These are phyloP conservation scores for Mastacembelus armatus DNA, from an alignment of 2,797 vertebrate genomes.

Conservation along the genomic window DNA sequence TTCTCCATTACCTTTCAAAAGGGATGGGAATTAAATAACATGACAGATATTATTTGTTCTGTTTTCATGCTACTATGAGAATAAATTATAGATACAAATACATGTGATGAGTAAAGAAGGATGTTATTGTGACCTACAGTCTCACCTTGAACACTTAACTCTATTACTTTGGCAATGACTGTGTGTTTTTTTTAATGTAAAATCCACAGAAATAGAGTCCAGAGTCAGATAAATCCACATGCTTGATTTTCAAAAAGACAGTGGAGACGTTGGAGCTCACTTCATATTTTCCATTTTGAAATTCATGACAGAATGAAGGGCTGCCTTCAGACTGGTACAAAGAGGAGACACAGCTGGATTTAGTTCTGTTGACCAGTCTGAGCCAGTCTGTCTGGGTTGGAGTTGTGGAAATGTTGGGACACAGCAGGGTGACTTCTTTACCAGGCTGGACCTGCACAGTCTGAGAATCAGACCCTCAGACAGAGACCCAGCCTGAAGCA, in stretches of 20 bases:
- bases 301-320: no score
- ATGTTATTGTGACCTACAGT: accelerated
- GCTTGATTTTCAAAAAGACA: slow-evolving; percentile 34
- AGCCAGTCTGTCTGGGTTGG: no score
- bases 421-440: no score
- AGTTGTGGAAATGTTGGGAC: no score
- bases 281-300: slow-evolving; percentile 4
- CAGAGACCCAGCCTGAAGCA: no score
- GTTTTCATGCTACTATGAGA: background rate
- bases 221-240: slow-evolving; percentile 39
- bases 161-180: background rate
- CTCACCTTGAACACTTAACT: slow-evolving; percentile 43
- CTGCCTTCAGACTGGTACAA: no score
- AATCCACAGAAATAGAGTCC: slow-evolving; percentile 63
- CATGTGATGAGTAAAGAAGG: accelerated
- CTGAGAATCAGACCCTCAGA: no score
- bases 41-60: accelerated
- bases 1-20: slow-evolving; percentile 6
- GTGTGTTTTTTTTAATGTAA: background rate
- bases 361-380: no score
- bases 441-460: no score
- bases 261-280: slow-evolving; percentile 20
- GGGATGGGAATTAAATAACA: accelerated
- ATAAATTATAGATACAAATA: background rate
- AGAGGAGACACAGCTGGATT: no score